Conservation (phyloP, 2,888 invertebrate genomes). For the Troides helena region DNA sequence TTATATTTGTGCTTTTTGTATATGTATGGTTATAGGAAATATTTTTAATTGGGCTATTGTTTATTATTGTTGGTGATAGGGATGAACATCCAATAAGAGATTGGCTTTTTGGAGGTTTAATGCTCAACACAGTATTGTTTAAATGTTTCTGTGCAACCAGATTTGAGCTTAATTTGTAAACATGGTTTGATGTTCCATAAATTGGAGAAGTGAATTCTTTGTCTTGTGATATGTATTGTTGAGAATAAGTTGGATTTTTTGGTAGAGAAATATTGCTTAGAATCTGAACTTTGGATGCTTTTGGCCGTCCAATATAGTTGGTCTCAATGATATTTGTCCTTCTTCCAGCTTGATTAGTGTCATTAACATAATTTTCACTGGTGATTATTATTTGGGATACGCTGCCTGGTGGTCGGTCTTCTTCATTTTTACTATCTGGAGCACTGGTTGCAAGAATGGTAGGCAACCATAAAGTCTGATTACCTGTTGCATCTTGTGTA, state of each 20-base stretch:
- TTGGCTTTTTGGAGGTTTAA: conserved; percentile 66
- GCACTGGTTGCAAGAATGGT: conserved; percentile 70
- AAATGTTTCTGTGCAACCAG: conserved; percentile 63
- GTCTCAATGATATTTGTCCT: conserved; percentile 70
- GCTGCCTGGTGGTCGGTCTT: conserved; percentile 60
- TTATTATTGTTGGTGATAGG: conserved; percentile 60
- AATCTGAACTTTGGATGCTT: conserved; percentile 74
- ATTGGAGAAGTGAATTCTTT: conserved; percentile 66
- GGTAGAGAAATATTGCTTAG: conserved; percentile 75
- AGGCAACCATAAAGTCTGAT: conserved; percentile 72
- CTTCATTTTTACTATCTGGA: conserved; percentile 61
- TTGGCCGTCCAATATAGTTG: conserved; percentile 62
- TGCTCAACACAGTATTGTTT: conserved; percentile 67
- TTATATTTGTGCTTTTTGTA: conserved; percentile 67
- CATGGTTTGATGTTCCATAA: conserved; percentile 68
- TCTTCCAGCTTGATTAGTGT: conserved; percentile 54
- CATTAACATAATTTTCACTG: conserved; percentile 70
- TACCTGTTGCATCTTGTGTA: conserved; percentile 67
- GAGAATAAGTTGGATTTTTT: conserved; percentile 65
- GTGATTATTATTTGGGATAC: conserved; percentile 75
- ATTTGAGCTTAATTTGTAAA: conserved; percentile 68
- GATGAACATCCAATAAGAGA: conserved; percentile 68
- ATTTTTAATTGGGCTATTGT: conserved; percentile 68
- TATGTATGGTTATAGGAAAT: conserved; percentile 68
- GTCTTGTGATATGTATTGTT: conserved; percentile 61